These are phyloP conservation scores for Polydrusus tereticollis DNA, from an alignment of 2,888 invertebrate species.

Conservation along the genomic window DNA sequence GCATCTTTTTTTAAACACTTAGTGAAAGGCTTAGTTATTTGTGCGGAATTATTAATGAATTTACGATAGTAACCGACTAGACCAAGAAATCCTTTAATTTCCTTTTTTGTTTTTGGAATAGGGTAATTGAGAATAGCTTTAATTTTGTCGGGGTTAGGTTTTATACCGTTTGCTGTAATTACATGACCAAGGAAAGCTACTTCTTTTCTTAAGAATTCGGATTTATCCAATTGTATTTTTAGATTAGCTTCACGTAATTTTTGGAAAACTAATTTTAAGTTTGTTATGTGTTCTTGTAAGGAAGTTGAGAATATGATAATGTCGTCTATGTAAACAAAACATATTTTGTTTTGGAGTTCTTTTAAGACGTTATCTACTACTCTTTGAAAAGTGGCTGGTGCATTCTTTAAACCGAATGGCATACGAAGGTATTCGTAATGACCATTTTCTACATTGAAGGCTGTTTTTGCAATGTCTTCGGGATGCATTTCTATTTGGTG, in stretches of 20 bases:
- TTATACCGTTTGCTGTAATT: slow-evolving; percentile 51
- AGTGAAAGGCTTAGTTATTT: slow-evolving; percentile 35
- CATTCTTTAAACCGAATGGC: slow-evolving; percentile 55
- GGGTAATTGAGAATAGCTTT: slow-evolving; percentile 46
- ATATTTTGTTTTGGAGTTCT: slow-evolving; percentile 45
- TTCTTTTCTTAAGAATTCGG: slow-evolving; percentile 46
- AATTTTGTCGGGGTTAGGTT: slow-evolving; percentile 49
- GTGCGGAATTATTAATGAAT: slow-evolving; percentile 48
- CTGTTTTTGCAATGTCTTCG: slow-evolving; percentile 53
- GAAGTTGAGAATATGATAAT: slow-evolving; percentile 50
- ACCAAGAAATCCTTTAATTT: slow-evolving; percentile 52
- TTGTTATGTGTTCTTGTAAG: slow-evolving; percentile 48
- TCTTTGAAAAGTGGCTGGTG: slow-evolving; percentile 56
- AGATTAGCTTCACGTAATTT: slow-evolving; percentile 46
- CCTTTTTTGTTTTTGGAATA: slow-evolving; percentile 48
- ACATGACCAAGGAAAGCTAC: slow-evolving; percentile 49
- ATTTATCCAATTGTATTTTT: slow-evolving; percentile 51
- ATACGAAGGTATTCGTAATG: slow-evolving; percentile 55
- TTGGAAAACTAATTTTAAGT: slow-evolving; percentile 48
- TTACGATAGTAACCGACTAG: slow-evolving; percentile 48
- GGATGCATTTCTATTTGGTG: slow-evolving; percentile 56
- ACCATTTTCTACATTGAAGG: slow-evolving; percentile 53
- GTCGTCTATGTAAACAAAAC: slow-evolving; percentile 53
- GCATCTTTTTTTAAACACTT: slow-evolving; percentile 28
- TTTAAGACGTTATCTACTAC: slow-evolving; percentile 53